Evolutionary conservation across 1,140 invertebrate genomes (phyloP), one percentile per base, ranked within the genome.

Genomic region (Melipona quadrifasciata): DNA sequence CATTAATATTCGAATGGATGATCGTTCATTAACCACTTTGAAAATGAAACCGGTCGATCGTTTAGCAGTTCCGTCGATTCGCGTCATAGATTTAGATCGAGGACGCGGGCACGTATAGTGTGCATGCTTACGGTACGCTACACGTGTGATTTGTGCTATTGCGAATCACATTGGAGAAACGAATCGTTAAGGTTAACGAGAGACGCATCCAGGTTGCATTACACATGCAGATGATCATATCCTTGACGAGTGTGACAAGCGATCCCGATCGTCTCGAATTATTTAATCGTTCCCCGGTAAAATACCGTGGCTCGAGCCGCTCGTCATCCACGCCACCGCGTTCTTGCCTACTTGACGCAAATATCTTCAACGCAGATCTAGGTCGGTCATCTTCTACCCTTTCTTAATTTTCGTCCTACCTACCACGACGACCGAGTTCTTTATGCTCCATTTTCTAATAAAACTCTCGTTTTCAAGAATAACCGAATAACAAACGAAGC

Each of bases 21-120:
- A 58, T 75, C 80, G 73, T 90, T 88, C 71, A 68, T 87, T 86
- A 86, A 88, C 87, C 88, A 89, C 85, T 91, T 78, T 87, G 87
- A 89, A 89, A 90, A 88, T 74, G 83, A 87, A 83, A 77, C 76
- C 82, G 57, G 74, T 31, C 65, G 74, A 86, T 86, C 87, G 86
- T 93, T 93, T 92, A 93, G 87, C 90, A 86, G 90, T 90, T 92
- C 86, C 87, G 87, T 87, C 87, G 91, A 91, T 91, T 89, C 91
- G 90, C 91, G 85, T 87, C 85, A 85, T 90, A 82, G 91, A 94
- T 94, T 90, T 93, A 91, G 92, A 93, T 93, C 93, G 92, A 93
- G 92, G 93, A 91, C 93, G 81, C 82, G 79, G 57, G 76, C 87
- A 86, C 80, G 85, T 86, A 34, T 73, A 64, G 72, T 19, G 68